These are phyloP conservation scores for Bathynomus jamesi DNA, from an alignment of 1,140 invertebrate species.

Conservation along the genomic window DNA sequence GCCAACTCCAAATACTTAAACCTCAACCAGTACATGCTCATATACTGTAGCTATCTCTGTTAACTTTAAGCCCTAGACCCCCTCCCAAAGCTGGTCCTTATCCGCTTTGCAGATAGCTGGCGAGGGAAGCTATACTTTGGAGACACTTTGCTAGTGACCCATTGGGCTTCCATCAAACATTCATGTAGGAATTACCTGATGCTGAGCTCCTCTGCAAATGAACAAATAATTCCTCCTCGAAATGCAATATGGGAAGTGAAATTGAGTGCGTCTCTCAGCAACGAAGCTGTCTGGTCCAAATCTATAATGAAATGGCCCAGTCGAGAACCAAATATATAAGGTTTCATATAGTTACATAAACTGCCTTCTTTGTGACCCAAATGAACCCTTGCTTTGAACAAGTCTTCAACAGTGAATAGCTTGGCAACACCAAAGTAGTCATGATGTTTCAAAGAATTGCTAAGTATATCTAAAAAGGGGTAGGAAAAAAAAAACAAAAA, in stretches of 20 bases:
- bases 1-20: too few relatives aligned
- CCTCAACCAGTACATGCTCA: too few relatives aligned
- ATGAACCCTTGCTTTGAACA: conserved; percentile 87
- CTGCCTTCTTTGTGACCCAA: conserved; percentile 88
- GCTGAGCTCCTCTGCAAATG: conserved; percentile 58
- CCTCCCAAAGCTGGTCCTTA: too few relatives aligned
- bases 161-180: too few relatives aligned
- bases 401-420: conserved; percentile 77
- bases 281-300: conserved; percentile 77
- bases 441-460: conserved; percentile 15
- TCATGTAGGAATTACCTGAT: conserved; percentile 44
- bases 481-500: too few relatives aligned
- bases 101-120: too few relatives aligned
- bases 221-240: conserved; percentile 71
- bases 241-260: conserved; percentile 87
- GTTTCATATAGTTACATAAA: conserved; percentile 75
- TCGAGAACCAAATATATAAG: conserved; percentile 83
- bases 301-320: conserved; percentile 90
- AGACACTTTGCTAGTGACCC: too few relatives aligned
- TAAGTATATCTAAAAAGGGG: too few relatives aligned
- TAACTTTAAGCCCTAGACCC: too few relatives aligned
- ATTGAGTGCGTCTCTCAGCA: conserved; percentile 80
- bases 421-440: conserved; percentile 86
- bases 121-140: too few relatives aligned
- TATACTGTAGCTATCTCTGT: too few relatives aligned